Evolutionary conservation across 2,797 vertebrate genomes (phyloP).

Genomic region (Arnoldichthys spilopterus): DNA sequence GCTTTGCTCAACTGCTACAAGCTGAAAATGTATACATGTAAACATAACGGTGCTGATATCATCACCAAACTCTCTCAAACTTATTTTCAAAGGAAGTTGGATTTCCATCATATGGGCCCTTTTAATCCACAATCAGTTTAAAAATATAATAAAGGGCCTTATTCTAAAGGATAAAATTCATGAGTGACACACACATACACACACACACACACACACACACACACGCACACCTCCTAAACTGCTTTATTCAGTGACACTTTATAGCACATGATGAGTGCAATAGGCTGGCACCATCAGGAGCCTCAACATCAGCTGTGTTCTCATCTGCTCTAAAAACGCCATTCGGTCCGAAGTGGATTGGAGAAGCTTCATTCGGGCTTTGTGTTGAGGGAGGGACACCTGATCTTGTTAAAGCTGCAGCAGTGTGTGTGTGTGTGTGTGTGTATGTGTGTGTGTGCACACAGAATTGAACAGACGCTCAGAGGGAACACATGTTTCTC

Average conservation of each 20-base stretch:
- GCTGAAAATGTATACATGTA: neutral
- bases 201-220: neutral
- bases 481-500: conserved; percentile 5
- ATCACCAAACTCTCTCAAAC: too few relatives aligned
- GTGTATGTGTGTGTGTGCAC: neutral
- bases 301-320: neutral
- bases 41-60: neutral
- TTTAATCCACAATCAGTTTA: neutral
- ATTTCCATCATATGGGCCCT: too few relatives aligned
- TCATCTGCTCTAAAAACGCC: neutral
- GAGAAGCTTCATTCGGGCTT: conserved; percentile 53
- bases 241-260: neutral
- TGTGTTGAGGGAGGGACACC: neutral
- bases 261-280: neutral
- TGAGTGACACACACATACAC: neutral
- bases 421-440: neutral
- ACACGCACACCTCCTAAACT: neutral
- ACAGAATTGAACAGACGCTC: conserved; percentile 5
- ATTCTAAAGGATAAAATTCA: neutral
- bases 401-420: neutral
- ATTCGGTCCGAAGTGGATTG: conserved; percentile 33
- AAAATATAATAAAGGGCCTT: neutral
- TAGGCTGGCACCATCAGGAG: neutral
- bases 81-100: too few relatives aligned
- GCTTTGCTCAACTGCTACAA: neutral